Evolutionary conservation across 2,888 invertebrate species (phyloP).

Genomic region (Xanthia icteritia): DNA sequence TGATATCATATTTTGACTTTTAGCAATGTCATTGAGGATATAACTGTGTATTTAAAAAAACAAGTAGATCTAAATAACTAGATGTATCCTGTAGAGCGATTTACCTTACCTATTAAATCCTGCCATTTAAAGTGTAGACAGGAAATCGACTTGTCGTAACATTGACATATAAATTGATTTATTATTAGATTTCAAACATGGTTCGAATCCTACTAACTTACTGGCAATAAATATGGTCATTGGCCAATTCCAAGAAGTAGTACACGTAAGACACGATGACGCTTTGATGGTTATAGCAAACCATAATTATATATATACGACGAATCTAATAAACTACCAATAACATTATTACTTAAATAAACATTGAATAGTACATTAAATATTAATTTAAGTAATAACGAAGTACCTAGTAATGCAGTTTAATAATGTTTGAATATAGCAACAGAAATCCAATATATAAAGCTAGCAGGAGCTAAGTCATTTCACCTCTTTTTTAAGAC

Average conservation of each 20-base stretch:
- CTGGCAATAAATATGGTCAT: conserved; percentile 22
- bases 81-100: conserved; percentile 10
- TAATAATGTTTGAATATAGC: background rate
- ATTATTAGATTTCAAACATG: conserved; percentile 25
- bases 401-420: background rate
- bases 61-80: background rate
- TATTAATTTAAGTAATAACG: background rate
- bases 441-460: background rate
- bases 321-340: conserved; percentile 6
- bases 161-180: conserved; percentile 49
- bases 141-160: conserved; percentile 39
- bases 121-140: conserved; percentile 21
- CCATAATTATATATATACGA: background rate
- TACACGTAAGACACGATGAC: background rate
- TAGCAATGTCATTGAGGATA: background rate
- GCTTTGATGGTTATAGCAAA: conserved; percentile 14
- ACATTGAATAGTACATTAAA: background rate
- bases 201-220: background rate
- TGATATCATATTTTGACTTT: background rate
- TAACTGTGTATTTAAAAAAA: background rate
- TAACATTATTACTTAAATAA: too few species aligned
- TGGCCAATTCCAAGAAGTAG: conserved; percentile 6
- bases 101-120: conserved; percentile 10
- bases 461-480: background rate
- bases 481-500: background rate